phyloP scores from a whole-genome alignment of 2,113 vertebrate genomes.

The Chloebia gouldiae region DNA sequence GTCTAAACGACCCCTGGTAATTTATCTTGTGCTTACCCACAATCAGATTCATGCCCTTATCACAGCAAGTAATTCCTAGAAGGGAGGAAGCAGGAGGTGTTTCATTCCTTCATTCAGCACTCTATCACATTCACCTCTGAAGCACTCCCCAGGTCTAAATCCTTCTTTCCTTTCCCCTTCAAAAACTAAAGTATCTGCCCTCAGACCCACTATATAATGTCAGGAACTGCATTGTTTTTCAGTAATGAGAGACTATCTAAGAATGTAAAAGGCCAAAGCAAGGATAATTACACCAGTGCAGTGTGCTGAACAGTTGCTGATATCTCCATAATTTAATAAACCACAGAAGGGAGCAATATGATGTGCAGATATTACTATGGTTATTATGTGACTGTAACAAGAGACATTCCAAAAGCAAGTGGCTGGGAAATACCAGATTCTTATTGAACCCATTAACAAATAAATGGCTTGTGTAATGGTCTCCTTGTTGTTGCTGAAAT shows the following conservation, averaged over 20 bases:
- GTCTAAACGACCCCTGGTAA: neutral
- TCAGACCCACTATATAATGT: neutral
- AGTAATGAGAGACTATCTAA: neutral
- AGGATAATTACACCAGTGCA: neutral
- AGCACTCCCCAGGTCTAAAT: neutral
- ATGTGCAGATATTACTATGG: slow-evolving; percentile 9
- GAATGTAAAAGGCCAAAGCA: neutral
- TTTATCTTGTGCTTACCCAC: neutral
- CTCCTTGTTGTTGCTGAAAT: neutral
- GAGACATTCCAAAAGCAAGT: slow-evolving; percentile 7
- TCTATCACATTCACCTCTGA: neutral
- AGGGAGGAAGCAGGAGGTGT: neutral
- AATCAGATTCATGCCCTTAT: neutral
- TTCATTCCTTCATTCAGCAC: neutral
- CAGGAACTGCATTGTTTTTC: neutral
- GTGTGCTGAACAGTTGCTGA: neutral
- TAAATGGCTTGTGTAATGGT: slow-evolving; percentile 46
- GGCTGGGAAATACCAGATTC: slow-evolving; percentile 11
- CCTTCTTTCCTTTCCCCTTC: neutral
- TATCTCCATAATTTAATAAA: slow-evolving; percentile 33
- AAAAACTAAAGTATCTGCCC: neutral
- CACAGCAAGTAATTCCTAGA: neutral
- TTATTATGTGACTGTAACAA: slow-evolving; percentile 30
- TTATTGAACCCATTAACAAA: slow-evolving; percentile 42
- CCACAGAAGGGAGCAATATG: slow-evolving; percentile 15